Evolutionary conservation across 2,797 vertebrate genomes (phyloP).

Genomic region (Microctenopoma lineatum): DNA sequence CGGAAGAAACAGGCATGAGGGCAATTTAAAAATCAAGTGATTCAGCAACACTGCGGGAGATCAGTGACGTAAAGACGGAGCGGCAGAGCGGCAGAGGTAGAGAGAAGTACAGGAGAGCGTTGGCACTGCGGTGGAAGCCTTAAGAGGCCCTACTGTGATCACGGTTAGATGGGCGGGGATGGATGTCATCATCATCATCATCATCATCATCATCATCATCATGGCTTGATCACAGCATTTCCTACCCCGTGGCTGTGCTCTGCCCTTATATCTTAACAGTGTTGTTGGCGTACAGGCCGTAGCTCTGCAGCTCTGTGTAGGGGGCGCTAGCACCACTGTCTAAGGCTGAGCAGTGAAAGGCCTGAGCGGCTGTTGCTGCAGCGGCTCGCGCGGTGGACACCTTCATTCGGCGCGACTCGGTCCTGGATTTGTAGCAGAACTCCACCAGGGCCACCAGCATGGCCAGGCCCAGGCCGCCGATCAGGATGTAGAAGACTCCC

Average conservation of each 20-base stretch:
- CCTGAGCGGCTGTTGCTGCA: conserved; percentile 81
- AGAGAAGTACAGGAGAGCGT: conserved; percentile 75
- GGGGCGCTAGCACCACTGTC: conserved; percentile 84
- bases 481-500: conserved; percentile 99
- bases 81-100: conserved; percentile 61
- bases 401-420: conserved; percentile 99
- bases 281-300: conserved; percentile 86
- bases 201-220: conserved; percentile 77
- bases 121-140: conserved; percentile 79
- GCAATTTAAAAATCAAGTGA: conserved; percentile 78
- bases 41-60: conserved; percentile 61
- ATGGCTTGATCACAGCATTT: conserved; percentile 74
- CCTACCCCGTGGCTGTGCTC: conserved; percentile 83
- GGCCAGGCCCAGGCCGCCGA: conserved; percentile 96
- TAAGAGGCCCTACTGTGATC: conserved; percentile 78
- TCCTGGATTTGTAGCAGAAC: conserved; percentile 99
- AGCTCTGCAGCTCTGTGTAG: conserved; percentile 87
- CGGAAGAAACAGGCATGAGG: conserved; percentile 61
- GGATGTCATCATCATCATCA: conserved; percentile 72
- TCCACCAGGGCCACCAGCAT: conserved; percentile 99
- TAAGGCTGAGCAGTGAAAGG: conserved; percentile 88
- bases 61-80: conserved; percentile 68
- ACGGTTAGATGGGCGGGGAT: conserved; percentile 75
- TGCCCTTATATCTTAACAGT: conserved; percentile 87
- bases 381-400: conserved; percentile 87